These are phyloP conservation scores for Erethizon dorsatum DNA, from an alignment of 2,797 vertebrate species.

Conservation along the genomic window DNA sequence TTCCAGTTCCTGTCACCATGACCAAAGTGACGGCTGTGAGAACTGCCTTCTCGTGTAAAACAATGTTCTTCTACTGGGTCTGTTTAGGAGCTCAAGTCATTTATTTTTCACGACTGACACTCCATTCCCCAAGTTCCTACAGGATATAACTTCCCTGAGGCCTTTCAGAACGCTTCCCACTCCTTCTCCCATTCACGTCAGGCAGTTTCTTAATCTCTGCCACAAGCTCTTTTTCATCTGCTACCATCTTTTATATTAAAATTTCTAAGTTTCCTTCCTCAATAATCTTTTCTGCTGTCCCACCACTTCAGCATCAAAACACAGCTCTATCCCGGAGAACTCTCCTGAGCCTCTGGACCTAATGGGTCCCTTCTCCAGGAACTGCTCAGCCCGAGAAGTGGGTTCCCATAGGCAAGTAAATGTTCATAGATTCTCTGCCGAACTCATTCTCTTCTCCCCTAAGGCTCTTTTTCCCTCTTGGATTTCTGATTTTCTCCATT, in stretches of 20 bases:
- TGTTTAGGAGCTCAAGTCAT: neutral
- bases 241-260: neutral
- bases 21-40: neutral
- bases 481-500: neutral
- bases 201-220: neutral
- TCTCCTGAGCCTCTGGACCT: neutral
- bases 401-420: neutral
- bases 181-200: neutral
- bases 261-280: neutral
- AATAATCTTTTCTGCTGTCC: neutral
- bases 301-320: neutral
- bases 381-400: neutral
- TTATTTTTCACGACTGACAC: neutral
- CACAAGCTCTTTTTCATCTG: neutral
- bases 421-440: neutral
- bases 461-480: neutral
- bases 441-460: neutral
- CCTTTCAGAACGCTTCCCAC: neutral
- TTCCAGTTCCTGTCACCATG: neutral
- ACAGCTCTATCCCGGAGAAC: neutral
- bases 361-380: neutral
- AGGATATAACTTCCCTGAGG: neutral
- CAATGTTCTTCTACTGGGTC: neutral
- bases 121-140: neutral
- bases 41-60: neutral